Percentiles rank a stretch among this genome's conserved stretches.
phyloP scores from a whole-genome alignment of 2,797 vertebrate species.

The Mionectes olivaceus region DNA sequence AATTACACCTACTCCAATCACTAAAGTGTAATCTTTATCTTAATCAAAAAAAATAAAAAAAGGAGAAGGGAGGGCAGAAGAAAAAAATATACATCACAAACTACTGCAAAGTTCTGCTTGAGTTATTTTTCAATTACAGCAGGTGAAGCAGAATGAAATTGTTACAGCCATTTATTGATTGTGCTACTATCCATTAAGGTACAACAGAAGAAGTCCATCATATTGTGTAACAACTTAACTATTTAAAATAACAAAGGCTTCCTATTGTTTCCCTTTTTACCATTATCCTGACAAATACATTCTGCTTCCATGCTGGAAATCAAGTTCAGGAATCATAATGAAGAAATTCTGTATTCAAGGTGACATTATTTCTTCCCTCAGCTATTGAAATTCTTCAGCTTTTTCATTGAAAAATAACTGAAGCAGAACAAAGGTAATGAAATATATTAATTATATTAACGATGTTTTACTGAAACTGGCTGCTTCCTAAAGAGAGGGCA shows the following conservation, averaged over 20 bases:
- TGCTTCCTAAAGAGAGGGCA: conserved; percentile 60
- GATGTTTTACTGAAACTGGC: conserved; percentile 77
- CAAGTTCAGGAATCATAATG: conserved; percentile 68
- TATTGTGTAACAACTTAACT: conserved; percentile 89
- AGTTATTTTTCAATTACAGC: conserved; percentile 92
- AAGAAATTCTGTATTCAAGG: conserved; percentile 52
- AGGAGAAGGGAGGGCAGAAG: neutral
- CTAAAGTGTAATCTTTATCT: conserved; percentile 77
- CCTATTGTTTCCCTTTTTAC: conserved; percentile 79
- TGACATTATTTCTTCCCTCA: conserved; percentile 63
- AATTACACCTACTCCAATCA: conserved; percentile 68
- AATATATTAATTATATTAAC: conserved; percentile 84
- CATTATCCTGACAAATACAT: conserved; percentile 61
- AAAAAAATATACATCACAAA: conserved; percentile 71
- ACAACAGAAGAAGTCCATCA: conserved; percentile 88
- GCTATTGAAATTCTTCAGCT: conserved; percentile 63
- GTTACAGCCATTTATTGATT: conserved; percentile 92
- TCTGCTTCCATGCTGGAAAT: conserved; percentile 58
- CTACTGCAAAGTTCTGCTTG: conserved; percentile 85
- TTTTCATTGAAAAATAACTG: conserved; percentile 73
- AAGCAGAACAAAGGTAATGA: conserved; percentile 83
- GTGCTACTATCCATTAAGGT: conserved; percentile 88
- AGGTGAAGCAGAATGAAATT: conserved; percentile 90
- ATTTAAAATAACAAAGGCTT: conserved; percentile 88
- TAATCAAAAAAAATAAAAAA: conserved; percentile 75